phyloP scores from a whole-genome alignment of 2,113 vertebrate species.

The Tursiops truncatus region DNA sequence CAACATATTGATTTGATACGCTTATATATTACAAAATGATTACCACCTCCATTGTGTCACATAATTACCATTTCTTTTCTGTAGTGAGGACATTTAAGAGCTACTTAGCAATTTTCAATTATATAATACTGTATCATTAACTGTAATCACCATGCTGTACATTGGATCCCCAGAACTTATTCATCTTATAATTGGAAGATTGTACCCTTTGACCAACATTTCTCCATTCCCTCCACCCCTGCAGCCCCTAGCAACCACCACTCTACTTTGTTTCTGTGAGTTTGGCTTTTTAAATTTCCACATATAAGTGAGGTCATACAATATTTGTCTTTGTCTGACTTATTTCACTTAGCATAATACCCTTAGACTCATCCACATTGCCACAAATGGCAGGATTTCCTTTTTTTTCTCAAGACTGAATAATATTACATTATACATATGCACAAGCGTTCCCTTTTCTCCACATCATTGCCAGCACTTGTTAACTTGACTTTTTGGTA shows the following conservation, averaged over 20 bases:
- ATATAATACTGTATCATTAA: neutral
- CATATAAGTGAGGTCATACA: neutral
- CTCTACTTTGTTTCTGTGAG: neutral
- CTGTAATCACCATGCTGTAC: neutral
- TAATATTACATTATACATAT: neutral
- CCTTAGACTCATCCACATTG: neutral
- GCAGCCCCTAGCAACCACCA: neutral
- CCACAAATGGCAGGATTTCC: neutral
- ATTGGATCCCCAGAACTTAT: neutral
- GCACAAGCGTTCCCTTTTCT: neutral
- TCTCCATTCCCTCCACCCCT: neutral
- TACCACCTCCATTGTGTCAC: neutral
- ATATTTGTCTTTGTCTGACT: neutral
- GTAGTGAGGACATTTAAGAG: neutral
- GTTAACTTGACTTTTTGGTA: neutral
- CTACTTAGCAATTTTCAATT: neutral
- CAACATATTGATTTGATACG: neutral
- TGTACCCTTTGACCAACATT: neutral
- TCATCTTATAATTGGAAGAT: neutral
- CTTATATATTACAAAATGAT: neutral
- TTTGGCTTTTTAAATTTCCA: neutral
- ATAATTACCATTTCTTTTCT: neutral
- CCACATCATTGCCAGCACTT: neutral
- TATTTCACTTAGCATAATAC: neutral
- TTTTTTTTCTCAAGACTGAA: neutral